Base-by-base conservation (phyloP, 2,797 vertebrate genomes). In the Hapalemur alaotrensis region DNA sequence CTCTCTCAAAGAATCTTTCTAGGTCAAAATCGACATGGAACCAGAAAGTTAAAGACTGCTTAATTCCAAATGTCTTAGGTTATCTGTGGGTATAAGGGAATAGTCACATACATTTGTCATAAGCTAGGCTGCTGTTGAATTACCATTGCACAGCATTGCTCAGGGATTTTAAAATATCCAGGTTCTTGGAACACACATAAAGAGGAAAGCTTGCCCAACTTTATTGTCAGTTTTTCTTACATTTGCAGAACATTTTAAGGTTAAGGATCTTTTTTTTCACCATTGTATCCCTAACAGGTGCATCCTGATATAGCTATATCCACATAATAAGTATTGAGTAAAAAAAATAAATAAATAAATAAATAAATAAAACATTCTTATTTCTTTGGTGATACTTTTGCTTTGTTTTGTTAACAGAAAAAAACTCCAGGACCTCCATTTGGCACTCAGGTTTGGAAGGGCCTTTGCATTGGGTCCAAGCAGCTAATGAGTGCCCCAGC, bases 381-480 rank as follows among this genome's bases (percentile, higher is more conserved):
- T 78, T n/a, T 72, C 25, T 80, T 95, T 38, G 32, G 17, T 89
- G 46, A 17, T 79, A 9, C 30, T 79, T 93, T 89, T 81, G 50
- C 52, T 88, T 94, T 93, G 20, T 90, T 97, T 94, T 94, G 0
- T 87, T 88, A 97, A 95, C 97, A 99, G 99, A 98, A 89, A 88
- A 99, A 98, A 92, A 98, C 17, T 22, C 92, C 97, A 28, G 98
- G 98, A 32, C 98, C 98, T 67, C 95, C 97, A 0, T 98, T 98
- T 65, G 99, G 98, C 89, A 98, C 97, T 4, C 14, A n/a, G 0
- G 17, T 95, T 73, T 99, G 99, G 96, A 98, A 96, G 61, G 98
- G 99, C 91, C 98, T 99, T 87, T 89, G 50, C 81, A 97, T 99
- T 59, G 99, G 89, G 54, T 95, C 98, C 70, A 97, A 92, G 67